phyloP scores from a whole-genome alignment of 2,888 invertebrate genomes.

The Melanargia galathea region DNA sequence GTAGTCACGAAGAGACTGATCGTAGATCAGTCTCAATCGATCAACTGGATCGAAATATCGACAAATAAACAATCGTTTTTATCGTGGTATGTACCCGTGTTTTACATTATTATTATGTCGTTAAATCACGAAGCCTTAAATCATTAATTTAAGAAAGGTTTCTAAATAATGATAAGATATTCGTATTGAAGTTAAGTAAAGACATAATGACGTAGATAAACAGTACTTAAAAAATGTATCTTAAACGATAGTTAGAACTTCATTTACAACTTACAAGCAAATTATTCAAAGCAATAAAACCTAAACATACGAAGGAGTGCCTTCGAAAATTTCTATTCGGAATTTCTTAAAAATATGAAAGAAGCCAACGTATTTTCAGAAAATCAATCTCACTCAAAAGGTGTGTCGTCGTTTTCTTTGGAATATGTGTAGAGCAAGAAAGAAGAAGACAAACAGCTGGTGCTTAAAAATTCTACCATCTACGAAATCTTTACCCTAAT shows the following conservation, averaged over 20 bases:
- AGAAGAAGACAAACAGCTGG: conserved; percentile 30
- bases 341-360: conserved; percentile 2
- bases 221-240: too few species aligned
- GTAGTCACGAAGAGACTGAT: too few species aligned
- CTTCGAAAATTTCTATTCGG: neutral
- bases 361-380: conserved; percentile 23
- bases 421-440: conserved; percentile 38
- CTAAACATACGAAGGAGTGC: neutral
- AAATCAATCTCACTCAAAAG: conserved; percentile 40
- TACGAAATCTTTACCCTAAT: conserved; percentile 34
- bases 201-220: neutral
- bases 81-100: too few species aligned
- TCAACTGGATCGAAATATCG: too few species aligned
- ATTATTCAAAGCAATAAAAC: neutral
- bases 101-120: too few species aligned
- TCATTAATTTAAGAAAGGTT: conserved; percentile 11
- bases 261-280: neutral
- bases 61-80: too few species aligned
- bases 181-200: neutral
- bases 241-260: neutral
- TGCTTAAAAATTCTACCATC: conserved; percentile 35
- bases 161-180: too few species aligned
- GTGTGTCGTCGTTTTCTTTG: conserved; percentile 36
- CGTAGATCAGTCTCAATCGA: too few species aligned
- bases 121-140: too few species aligned